Conservation (phyloP, 35 echinoderm and acorn worm species). For the Ophioderma brevispina region DNA sequence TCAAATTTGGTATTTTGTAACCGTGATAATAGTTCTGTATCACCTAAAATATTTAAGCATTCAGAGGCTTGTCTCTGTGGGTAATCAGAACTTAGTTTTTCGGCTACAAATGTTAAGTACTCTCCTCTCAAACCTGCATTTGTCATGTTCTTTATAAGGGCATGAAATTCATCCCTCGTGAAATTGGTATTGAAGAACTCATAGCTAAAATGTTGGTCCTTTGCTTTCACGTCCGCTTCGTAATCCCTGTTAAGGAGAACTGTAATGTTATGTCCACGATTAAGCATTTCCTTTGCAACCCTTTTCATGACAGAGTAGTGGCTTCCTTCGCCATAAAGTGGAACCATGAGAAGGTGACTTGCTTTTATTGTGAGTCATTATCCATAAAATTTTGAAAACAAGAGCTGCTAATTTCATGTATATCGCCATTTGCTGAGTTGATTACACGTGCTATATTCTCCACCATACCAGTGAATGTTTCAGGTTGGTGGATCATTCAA, state of each 20-base stretch:
- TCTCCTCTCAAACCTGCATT: neutral
- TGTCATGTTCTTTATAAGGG: neutral
- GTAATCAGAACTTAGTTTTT: constrained; percentile 27
- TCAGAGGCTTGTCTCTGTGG: constrained; percentile 1
- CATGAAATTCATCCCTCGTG: neutral
- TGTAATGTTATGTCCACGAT: constrained; percentile 60
- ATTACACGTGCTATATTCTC: too few species aligned
- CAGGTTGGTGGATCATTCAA: too few species aligned
- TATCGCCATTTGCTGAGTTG: too few species aligned
- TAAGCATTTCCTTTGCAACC: constrained; percentile 42
- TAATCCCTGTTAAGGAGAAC: constrained; percentile 40
- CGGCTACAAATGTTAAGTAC: constrained; percentile 3
- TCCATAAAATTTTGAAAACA: too few species aligned
- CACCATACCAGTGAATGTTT: too few species aligned
- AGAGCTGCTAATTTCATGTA: too few species aligned
- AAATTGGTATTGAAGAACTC: constrained; percentile 35
- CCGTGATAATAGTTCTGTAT: neutral
- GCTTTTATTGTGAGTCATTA: too few species aligned
- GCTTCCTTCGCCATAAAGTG: constrained; percentile 52
- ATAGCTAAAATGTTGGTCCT: constrained; percentile 29
- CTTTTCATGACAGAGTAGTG: constrained; percentile 51
- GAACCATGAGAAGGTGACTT: neutral
- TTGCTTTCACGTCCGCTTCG: neutral
- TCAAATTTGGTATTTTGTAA: constrained; percentile 25
- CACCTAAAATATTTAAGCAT: constrained; percentile 18